A percentile compares a stretch with the other conserved stretches of the same genome.
phyloP scores from a whole-genome alignment of 2,113 vertebrate species.

The Stigmatopora nigra region DNA sequence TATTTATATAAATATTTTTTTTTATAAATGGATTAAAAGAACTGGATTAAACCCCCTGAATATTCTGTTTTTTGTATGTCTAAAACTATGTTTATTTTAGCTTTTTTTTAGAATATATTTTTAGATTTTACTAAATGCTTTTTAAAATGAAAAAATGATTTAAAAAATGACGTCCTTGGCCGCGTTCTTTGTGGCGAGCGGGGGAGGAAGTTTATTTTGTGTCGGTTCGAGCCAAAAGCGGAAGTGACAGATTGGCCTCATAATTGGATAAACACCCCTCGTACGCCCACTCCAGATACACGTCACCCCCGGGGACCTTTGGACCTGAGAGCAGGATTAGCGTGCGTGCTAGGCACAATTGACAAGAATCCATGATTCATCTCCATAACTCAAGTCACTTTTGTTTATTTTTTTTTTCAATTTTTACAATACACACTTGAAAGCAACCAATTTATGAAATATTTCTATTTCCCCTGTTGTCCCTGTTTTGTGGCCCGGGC shows the following conservation, averaged over 20 bases:
- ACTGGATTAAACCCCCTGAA: no score
- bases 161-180: not conserved
- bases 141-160: no score
- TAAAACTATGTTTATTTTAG: no score
- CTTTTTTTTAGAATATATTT: no score
- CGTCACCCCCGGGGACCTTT: conserved; percentile 31
- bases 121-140: no score
- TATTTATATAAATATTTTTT: no score
- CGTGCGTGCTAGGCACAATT: no score
- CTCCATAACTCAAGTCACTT: no score
- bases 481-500: conserved; percentile 1
- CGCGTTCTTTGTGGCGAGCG: not conserved
- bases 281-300: conserved; percentile 22
- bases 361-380: no score
- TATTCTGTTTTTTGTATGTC: no score
- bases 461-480: not conserved
- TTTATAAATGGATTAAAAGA: no score
- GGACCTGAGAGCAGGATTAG: conserved; percentile 44
- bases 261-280: conserved; percentile 57
- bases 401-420: not conserved
- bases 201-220: not conserved
- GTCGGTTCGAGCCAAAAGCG: conserved; percentile 4
- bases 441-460: not conserved
- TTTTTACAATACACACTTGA: not conserved
- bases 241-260: conserved; percentile 24